Conservation (phyloP, 2,888 invertebrate species). For the Melinaea marsaeus region DNA sequence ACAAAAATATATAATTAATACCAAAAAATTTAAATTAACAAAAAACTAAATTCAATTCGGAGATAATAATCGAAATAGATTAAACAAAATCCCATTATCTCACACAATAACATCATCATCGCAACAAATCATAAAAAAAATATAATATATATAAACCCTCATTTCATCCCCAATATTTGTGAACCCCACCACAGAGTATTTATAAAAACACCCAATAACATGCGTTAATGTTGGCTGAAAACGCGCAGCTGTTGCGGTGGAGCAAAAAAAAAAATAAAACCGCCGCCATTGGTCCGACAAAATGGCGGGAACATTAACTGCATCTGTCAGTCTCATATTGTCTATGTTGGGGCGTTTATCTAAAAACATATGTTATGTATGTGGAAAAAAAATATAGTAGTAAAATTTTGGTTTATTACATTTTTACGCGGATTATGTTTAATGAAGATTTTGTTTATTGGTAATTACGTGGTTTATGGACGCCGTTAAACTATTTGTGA, state of each 20-base stretch:
- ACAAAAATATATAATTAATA: no score
- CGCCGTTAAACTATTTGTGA: no score
- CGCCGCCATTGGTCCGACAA: constrained; percentile 53
- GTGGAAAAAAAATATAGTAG: constrained; percentile 29
- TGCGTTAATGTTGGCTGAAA: constrained; percentile 59
- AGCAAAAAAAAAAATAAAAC: constrained; percentile 49
- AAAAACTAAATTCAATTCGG: constrained; percentile 6
- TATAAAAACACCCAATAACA: constrained; percentile 69
- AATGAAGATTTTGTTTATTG: no score
- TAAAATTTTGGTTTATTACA: not conserved
- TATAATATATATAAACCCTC: constrained; percentile 30
- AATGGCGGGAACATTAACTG: constrained; percentile 62
- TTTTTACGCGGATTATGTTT: not conserved
- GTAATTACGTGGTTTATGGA: no score
- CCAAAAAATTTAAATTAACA: constrained; percentile 2
- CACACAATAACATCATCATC: constrained; percentile 23
- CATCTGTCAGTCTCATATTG: constrained; percentile 68
- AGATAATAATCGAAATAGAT: constrained; percentile 23
- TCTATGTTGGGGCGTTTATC: constrained; percentile 44
- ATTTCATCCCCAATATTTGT: constrained; percentile 34
- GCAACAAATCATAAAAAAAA: constrained; percentile 39
- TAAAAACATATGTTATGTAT: constrained; percentile 30
- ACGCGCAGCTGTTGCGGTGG: constrained; percentile 57
- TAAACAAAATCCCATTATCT: constrained; percentile 26
- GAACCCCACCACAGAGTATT: constrained; percentile 44